Evolutionary conservation across 2,797 vertebrate genomes (phyloP).

Genomic region (Semotilus atromaculatus): DNA sequence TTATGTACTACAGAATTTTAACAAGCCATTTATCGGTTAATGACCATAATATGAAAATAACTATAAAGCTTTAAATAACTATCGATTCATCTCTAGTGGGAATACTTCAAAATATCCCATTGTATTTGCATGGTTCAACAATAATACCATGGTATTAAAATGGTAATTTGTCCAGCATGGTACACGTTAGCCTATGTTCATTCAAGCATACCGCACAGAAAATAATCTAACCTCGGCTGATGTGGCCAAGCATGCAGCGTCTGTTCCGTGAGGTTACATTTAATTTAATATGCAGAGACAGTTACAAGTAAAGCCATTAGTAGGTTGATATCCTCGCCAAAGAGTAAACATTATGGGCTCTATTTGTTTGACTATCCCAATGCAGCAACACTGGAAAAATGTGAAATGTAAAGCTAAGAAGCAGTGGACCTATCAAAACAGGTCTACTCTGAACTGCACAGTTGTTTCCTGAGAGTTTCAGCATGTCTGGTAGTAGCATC

Average conservation of each 20-base stretch:
- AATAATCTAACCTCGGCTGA: slow-evolving; percentile 37
- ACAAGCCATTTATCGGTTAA: neutral
- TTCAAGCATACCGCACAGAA: neutral
- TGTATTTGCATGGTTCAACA: neutral
- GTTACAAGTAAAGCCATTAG: slow-evolving; percentile 14
- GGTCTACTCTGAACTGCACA: neutral
- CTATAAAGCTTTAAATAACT: neutral
- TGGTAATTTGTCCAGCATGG: neutral
- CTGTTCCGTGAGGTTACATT: neutral
- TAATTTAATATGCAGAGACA: slow-evolving; percentile 8
- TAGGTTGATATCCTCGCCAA: neutral
- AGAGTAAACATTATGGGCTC: neutral
- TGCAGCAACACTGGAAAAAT: slow-evolving; percentile 12
- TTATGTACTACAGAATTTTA: neutral
- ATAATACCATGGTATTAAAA: neutral
- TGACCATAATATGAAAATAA: too few species aligned
- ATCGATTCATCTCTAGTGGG: neutral
- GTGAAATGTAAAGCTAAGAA: neutral
- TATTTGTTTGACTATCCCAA: slow-evolving; percentile 23
- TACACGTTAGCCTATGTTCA: neutral
- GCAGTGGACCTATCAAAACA: slow-evolving; percentile 2
- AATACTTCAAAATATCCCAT: neutral
- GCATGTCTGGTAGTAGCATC: neutral
- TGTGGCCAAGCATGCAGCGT: neutral
- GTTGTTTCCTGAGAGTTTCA: neutral